Evolutionary conservation across 1,140 invertebrate species (phyloP).

Genomic region (Musca domestica): DNA sequence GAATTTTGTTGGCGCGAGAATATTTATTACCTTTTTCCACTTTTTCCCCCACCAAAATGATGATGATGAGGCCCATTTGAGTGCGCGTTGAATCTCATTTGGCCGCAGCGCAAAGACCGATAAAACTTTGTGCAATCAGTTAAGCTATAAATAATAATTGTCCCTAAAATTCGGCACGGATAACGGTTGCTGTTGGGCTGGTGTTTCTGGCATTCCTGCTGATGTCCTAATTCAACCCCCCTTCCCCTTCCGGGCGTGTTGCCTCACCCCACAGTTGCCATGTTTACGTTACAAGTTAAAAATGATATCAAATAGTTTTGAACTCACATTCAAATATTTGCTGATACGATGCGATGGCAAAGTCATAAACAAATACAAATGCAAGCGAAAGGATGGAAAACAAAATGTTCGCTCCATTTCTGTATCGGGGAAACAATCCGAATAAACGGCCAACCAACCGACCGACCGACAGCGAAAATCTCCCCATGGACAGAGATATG

Average conservation of each 20-base stretch:
- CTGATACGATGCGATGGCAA: not conserved
- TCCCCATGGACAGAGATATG: constrained; percentile 14
- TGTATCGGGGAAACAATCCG: too few species aligned
- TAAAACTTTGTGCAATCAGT: constrained; percentile 12
- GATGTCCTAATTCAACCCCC: too few species aligned
- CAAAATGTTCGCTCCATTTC: not conserved
- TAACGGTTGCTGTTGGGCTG: too few species aligned
- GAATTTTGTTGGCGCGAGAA: too few species aligned
- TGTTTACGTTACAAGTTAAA: constrained; percentile 19
- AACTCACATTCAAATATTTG: constrained; percentile 20
- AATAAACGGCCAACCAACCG: too few species aligned
- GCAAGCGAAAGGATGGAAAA: not conserved
- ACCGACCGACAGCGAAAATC: not conserved
- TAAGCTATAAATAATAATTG: constrained; percentile 20
- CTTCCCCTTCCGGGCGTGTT: too few species aligned
- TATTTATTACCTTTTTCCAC: too few species aligned
- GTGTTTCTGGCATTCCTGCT: too few species aligned
- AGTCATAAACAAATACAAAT: constrained; percentile 17
- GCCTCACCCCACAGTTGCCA: not conserved
- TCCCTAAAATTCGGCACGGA: not conserved
- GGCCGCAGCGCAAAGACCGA: not conserved
- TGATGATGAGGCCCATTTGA: too few species aligned
- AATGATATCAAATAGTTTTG: constrained; percentile 21
- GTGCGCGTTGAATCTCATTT: too few species aligned
- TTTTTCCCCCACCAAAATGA: too few species aligned